phyloP scores from a whole-genome alignment of 2,888 invertebrate genomes.

The Yponomeuta malinellus region DNA sequence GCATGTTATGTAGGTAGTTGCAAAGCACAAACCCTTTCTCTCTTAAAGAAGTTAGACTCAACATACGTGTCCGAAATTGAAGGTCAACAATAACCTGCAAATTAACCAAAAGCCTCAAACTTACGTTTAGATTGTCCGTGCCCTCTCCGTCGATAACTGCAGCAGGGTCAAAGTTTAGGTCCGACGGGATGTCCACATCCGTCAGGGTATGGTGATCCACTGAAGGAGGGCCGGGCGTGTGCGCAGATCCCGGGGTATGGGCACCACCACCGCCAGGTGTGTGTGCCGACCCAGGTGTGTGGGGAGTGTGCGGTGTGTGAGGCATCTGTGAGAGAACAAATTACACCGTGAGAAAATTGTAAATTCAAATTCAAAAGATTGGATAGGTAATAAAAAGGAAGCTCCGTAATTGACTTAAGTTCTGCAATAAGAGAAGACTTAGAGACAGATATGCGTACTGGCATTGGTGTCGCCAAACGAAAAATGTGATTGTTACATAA shows the following conservation, averaged over 20 bases:
- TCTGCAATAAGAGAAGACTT: too few species aligned
- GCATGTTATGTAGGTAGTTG: too few species aligned
- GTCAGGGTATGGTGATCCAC: conserved; percentile 81
- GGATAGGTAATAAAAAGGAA: not conserved
- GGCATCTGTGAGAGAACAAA: conserved; percentile 76
- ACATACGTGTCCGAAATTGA: too few species aligned
- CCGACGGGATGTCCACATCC: conserved; percentile 88
- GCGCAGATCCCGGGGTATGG: conserved; percentile 82
- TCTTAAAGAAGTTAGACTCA: too few species aligned
- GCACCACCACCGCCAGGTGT: conserved; percentile 82
- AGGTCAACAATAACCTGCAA: not conserved
- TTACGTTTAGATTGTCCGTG: conserved; percentile 93
- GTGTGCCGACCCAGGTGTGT: conserved; percentile 88
- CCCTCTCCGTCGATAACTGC: conserved; percentile 95
- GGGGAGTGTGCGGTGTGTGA: conserved; percentile 80
- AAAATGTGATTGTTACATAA: too few species aligned
- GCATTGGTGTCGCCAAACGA: too few species aligned
- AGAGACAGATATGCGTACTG: too few species aligned
- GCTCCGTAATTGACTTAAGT: too few species aligned
- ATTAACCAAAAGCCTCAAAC: conserved; percentile 43
- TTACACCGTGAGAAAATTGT: not conserved
- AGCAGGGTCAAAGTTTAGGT: conserved; percentile 94
- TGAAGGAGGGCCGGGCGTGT: conserved; percentile 86
- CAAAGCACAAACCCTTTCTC: too few species aligned
- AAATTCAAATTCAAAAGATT: not conserved